Evolutionary conservation across 2,888 invertebrate species (phyloP), one percentile per base, ranked within the genome.

Genomic region (Lasioglossum marginatum): DNA sequence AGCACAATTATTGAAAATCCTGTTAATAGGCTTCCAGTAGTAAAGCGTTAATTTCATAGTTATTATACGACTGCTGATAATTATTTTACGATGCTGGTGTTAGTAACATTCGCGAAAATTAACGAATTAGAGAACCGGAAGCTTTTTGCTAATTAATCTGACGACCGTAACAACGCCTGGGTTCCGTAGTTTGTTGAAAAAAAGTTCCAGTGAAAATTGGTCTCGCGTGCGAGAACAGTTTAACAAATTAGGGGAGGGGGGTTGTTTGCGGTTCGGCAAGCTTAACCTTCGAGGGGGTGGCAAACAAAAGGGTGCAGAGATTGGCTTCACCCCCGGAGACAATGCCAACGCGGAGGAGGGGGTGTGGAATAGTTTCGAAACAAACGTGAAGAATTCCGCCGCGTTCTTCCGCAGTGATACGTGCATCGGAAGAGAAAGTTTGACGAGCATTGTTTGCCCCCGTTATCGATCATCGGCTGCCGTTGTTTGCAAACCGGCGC

Each of bases 391-490:
- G 52, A 48, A 31, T 43, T 70, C 16, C 14, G n/a, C 45, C 43
- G 70, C 60, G 48, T 52, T 72, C 52, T 77, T 81, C 68, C 77
- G 81, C 83, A 73, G 83, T 73, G 79, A 84, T 84, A 84, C 81
- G 73, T 81, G 81, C 74, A 57, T 75, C 77, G 77, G 68, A 45
- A 81, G 70, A 43, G 75, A 78, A 79, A 79, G 71, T 78, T 83
- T 81, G 81, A 83, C 81, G 60, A 81, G 83, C 81, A 74, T 83
- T 81, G 81, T 83, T 83, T 81, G 77, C 81, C 27, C 16, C 63
- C 45, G 77, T 75, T 85, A 85, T 85, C 79, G 82, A 85, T 82
- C 82, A 76, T 79, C 79, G 77, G 34, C 23, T 68, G 76, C 40
- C 60, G 60, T 45, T 82, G 84, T 82, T 85, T 85, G 84, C 71